These are phyloP conservation scores for Caenorhabditis zanzibari DNA, from an alignment of 2,888 invertebrate species.

Conservation along the genomic window DNA sequence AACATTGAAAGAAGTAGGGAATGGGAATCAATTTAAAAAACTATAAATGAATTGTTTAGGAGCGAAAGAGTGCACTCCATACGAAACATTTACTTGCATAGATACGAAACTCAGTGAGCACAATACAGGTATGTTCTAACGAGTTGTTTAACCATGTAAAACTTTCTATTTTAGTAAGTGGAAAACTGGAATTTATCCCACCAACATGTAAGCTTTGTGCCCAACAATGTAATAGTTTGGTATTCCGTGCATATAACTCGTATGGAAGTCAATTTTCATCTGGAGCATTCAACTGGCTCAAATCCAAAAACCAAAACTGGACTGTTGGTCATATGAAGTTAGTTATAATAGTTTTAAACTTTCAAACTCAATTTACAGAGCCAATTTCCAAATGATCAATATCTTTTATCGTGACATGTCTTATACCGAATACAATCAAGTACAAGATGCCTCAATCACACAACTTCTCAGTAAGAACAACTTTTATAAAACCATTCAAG, in stretches of 20 bases:
- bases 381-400: conserved; percentile 76
- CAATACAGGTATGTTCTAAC: conserved; percentile 26
- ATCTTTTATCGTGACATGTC: conserved; percentile 78
- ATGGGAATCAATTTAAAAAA: no score
- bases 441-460: conserved; percentile 73
- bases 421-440: conserved; percentile 80
- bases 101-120: conserved; percentile 56
- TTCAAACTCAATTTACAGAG: conserved; percentile 47
- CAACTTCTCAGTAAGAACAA: conserved; percentile 70
- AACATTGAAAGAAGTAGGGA: conserved; percentile 69
- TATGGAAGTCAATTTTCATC: conserved; percentile 76
- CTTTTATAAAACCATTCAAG: no score
- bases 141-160: not conserved
- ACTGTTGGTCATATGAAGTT: conserved; percentile 68
- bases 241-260: conserved; percentile 79
- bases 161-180: not conserved
- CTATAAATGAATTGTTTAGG: conserved; percentile 45
- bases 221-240: conserved; percentile 68
- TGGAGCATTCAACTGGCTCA: conserved; percentile 74
- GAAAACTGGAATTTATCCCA: conserved; percentile 16
- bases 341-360: not conserved
- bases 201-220: conserved; percentile 32
- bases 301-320: conserved; percentile 65
- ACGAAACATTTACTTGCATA: conserved; percentile 65
- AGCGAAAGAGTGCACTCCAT: conserved; percentile 65